These are phyloP conservation scores for Tympanuchus pallidicinctus DNA, from an alignment of 2,113 vertebrate genomes.

Conservation along the genomic window DNA sequence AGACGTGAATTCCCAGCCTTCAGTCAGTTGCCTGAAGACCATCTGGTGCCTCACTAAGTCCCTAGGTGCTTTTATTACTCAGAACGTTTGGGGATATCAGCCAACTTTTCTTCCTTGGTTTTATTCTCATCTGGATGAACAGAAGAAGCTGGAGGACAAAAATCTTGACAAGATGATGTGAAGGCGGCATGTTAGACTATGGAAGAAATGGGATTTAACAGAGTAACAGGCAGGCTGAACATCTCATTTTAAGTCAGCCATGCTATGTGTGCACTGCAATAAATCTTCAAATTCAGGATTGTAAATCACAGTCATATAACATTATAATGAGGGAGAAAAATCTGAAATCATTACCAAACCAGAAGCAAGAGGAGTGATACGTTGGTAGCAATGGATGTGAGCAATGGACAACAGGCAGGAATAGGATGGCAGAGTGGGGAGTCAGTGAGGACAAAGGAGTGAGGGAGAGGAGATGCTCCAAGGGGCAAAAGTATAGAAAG, in stretches of 20 bases:
- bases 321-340: background rate
- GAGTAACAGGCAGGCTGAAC: constrained; percentile 10
- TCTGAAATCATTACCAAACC: background rate
- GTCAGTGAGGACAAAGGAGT: background rate
- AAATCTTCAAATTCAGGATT: background rate
- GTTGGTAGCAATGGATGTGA: background rate
- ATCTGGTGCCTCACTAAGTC: constrained; percentile 53
- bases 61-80: background rate
- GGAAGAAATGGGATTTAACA: background rate
- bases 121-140: background rate
- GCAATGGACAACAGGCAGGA: background rate
- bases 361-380: background rate
- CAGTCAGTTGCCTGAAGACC: constrained; percentile 3
- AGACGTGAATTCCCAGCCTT: background rate
- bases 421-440: background rate
- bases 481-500: background rate
- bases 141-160: background rate
- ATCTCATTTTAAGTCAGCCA: background rate
- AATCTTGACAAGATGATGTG: background rate
- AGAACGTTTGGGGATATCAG: background rate
- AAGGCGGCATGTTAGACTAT: background rate
- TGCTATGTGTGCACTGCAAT: background rate
- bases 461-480: background rate
- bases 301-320: background rate
- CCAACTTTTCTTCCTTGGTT: background rate